Base-by-base conservation (phyloP, 35 echinoderm and acorn worm genomes). In the Anneissia japonica region DNA sequence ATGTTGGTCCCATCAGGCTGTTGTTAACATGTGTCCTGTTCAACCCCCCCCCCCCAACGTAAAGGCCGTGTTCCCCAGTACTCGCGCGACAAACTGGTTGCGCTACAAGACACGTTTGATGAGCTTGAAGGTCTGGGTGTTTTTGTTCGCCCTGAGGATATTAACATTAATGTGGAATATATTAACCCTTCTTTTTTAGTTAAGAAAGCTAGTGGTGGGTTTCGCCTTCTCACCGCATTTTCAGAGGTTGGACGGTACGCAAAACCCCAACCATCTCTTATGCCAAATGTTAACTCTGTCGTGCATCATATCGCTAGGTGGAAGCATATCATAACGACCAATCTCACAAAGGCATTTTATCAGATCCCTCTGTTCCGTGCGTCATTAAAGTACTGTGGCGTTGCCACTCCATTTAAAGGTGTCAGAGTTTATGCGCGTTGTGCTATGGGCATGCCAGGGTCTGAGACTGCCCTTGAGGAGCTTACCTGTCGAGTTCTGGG, bases 271-370 rank as follows among this genome's bases (percentile, higher is more conserved):
- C 85, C 85, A 12, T 88, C 77, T 32, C 32, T 88, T 26, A 28
- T 88, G 45, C 86, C 78, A 19, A 39, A 81, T 74, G 85, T 87
- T 0, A 74, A 77, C 39, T 74, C 72, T 77, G 76, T 74, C 0
- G 38, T 87, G 11, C 73, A 75, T 37, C 75, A 87, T 31, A 87
- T 87, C 45, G 85, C 73, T 40, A 74, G 76, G 46, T 88, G 85
- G 85, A 75, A 77, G 39, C 34, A 87, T 32, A 75, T 87, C n/a
- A 76, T 84, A 38, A 40, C 36, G 31, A 43, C 85, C 0, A 75
- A 87, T 32, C 85, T 86, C 36, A 77, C 74, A 19, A 86, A 77
- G 37, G 84, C 84, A 2, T 86, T 86, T 72, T 86, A 86, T 34
- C 84, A 86, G 32, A 86, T 86, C 11, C 84, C 84, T 10, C 73